These are phyloP conservation scores for Egretta garzetta DNA, from an alignment of 2,113 vertebrate species.

Conservation along the genomic window DNA sequence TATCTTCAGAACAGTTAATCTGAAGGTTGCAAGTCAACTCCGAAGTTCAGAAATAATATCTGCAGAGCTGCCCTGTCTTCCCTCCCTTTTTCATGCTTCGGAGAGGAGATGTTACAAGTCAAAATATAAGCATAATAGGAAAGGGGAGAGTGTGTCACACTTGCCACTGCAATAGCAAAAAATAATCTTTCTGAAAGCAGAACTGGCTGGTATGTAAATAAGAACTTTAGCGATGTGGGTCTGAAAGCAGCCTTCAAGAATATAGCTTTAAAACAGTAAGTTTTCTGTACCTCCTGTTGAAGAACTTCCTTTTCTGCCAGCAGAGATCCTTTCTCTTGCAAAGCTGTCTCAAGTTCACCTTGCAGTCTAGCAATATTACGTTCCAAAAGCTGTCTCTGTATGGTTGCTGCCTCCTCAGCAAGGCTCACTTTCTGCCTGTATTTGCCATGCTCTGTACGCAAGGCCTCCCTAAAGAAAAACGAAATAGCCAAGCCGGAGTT, in stretches of 20 bases:
- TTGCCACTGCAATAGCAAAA: not conserved
- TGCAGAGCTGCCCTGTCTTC: not conserved
- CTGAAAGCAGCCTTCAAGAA: not conserved
- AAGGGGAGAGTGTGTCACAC: not conserved
- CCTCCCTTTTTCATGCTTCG: not conserved
- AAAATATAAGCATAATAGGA: not conserved
- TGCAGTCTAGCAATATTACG: constrained; percentile 54
- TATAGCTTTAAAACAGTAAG: not conserved
- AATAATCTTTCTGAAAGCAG: not conserved
- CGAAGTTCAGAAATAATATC: constrained; percentile 9
- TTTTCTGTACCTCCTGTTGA: constrained; percentile 49
- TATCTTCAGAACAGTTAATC: constrained; percentile 12
- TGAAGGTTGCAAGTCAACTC: not conserved
- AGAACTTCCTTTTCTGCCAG: constrained; percentile 60
- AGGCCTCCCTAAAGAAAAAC: constrained; percentile 55
- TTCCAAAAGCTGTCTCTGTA: constrained; percentile 71
- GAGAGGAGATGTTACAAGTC: not conserved
- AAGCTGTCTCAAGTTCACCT: constrained; percentile 56
- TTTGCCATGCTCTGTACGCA: constrained; percentile 59
- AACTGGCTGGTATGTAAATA: not conserved
- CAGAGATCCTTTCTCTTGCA: constrained; percentile 49
- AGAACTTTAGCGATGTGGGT: not conserved
- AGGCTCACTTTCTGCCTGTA: constrained; percentile 65
- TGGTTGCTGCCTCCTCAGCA: constrained; percentile 26
- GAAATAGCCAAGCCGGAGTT: not conserved